phyloP scores from a whole-genome alignment of 1,140 invertebrate genomes.

The Procambarus virginalis region DNA sequence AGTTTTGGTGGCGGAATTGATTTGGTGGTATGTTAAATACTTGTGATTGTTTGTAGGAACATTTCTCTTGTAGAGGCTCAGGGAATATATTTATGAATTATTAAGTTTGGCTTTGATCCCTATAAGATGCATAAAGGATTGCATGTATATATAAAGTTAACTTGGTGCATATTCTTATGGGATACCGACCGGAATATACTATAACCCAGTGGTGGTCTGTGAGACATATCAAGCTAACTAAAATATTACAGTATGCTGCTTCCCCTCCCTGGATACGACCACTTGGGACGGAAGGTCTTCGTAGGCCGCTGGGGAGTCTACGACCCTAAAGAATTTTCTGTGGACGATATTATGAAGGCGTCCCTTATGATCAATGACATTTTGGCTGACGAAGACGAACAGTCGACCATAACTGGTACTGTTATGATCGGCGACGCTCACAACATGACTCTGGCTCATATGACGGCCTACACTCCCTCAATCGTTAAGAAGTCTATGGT shows the following conservation, averaged over 20 bases:
- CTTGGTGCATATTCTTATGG: too few relatives aligned
- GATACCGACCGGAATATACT: too few relatives aligned
- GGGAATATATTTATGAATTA: too few relatives aligned
- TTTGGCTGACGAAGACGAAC: conserved; percentile 70
- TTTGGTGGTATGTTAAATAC: too few relatives aligned
- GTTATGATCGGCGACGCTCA: conserved; percentile 73
- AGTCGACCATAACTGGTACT: conserved; percentile 72
- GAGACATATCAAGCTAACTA: too few relatives aligned
- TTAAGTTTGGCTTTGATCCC: too few relatives aligned
- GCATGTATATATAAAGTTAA: too few relatives aligned
- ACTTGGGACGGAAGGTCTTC: conserved; percentile 62
- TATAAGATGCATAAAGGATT: too few relatives aligned
- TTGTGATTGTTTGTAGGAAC: too few relatives aligned
- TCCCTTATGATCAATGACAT: conserved; percentile 54
- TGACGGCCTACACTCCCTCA: conserved; percentile 72
- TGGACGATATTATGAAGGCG: conserved; percentile 62
- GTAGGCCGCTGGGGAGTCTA: conserved; percentile 51
- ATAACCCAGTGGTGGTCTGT: too few relatives aligned
- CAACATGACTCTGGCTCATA: conserved; percentile 71
- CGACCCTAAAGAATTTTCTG: conserved; percentile 72
- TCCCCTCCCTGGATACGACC: conserved; percentile 68
- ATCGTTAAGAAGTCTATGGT: conserved; percentile 77
- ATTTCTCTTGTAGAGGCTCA: too few relatives aligned
- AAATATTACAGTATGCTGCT: conserved; percentile 45
- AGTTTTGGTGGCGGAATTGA: too few relatives aligned